Evolutionary conservation across 1,140 invertebrate genomes (phyloP), one percentile per base, ranked within the genome.

Genomic region (Heterodera schachtii): DNA sequence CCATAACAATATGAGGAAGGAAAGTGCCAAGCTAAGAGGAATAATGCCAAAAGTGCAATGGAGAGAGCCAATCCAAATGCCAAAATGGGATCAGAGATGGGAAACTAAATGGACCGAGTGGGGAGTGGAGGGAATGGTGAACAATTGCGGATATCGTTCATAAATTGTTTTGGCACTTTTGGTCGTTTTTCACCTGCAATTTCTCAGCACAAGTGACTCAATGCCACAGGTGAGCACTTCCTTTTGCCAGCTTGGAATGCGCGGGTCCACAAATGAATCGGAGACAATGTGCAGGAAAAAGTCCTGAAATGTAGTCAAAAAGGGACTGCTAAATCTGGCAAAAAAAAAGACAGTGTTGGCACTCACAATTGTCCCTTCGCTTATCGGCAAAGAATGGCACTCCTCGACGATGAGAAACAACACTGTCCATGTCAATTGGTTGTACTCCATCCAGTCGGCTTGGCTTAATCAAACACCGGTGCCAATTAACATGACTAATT

Each of bases 141-240:
- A n/a, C n/a, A n/a, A n/a, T n/a, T n/a, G 31, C 31, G 31, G 31
- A 31, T 31, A 31, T 31, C 31, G 31, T 31, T 31, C 31, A 31
- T 31, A 31, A 31, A 31, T 31, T 31, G 31, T 0, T 0, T 31
- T 52, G 52, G 52, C 52, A 52, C 52, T 52, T 52, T 60, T 19
- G 13, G 13, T 4, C 57, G 13, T 1, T 60, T 60, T 4, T 1
- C 13, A 60, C 57, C 57, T 73, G 66, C 83, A 87, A 76, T 79
- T 90, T 64, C 87, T 87, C 43, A 88, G 52, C 43, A 87, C 81
- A 41, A 87, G 73, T 44, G 87, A 73, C 75, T 87, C 79, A 60
- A 90, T 86, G 7, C 86, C 88, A 46, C 66, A 44, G 9, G 88
- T 80, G 41, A 87, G 57, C 16, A 84, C 19, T n/a, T 46, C 52